Evolutionary conservation across 2,113 vertebrate genomes (phyloP).

Genomic region (Callopanchax toddi): DNA sequence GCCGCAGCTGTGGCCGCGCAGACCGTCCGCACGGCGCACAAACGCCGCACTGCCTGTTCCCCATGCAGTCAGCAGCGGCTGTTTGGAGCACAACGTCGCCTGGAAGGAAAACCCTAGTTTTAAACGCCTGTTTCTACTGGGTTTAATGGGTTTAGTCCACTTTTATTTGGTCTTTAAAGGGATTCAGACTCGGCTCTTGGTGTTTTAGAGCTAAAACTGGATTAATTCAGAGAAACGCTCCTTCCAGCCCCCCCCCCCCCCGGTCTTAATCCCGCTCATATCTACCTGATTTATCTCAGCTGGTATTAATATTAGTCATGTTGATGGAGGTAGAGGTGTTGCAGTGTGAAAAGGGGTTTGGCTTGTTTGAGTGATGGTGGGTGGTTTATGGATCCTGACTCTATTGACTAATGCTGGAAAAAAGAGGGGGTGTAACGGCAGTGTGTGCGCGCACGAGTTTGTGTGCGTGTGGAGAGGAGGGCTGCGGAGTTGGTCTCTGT

Average conservation of each 20-base stretch:
- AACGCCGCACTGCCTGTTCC: not conserved
- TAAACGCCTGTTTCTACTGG: not conserved
- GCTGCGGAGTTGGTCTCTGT: slow-evolving; percentile 48
- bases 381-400: slow-evolving; percentile 64
- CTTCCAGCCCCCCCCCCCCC: too few species aligned
- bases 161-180: not conserved
- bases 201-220: too few species aligned
- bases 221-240: too few species aligned
- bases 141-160: not conserved
- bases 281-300: too few species aligned
- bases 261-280: too few species aligned
- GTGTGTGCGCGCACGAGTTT: not conserved
- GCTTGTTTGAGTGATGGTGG: slow-evolving; percentile 54
- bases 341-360: slow-evolving; percentile 8
- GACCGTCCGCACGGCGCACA: not conserved
- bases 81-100: not conserved
- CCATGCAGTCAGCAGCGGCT: too few species aligned
- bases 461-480: slow-evolving; percentile 4
- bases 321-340: not conserved
- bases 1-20: not conserved
- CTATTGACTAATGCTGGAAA: slow-evolving; percentile 65
- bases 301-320: too few species aligned
- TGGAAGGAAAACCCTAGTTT: slow-evolving; percentile 7
- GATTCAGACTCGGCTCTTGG: too few species aligned
- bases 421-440: slow-evolving; percentile 48